Evolutionary conservation across 2,797 vertebrate genomes (phyloP).

Genomic region (Pipistrellus pygmaeus): DNA sequence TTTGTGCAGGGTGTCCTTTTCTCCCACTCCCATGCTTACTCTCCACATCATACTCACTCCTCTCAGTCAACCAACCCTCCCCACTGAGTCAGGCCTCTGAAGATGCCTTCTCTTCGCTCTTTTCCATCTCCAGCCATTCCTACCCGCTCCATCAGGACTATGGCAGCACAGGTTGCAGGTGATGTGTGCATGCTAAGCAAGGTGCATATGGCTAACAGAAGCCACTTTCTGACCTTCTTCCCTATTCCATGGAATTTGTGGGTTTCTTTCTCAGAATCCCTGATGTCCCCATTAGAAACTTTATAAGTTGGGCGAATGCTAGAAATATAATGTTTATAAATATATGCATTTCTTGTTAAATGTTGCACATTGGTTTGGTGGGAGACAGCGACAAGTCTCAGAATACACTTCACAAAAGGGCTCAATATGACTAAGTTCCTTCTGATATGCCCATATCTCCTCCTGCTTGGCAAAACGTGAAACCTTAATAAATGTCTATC

Average conservation of each 20-base stretch:
- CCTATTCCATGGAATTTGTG: neutral
- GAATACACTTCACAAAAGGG: neutral
- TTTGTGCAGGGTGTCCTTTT: neutral
- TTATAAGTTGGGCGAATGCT: neutral
- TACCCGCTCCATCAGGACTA: neutral
- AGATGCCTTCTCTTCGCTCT: neutral
- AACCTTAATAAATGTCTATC: slow-evolving; percentile 19
- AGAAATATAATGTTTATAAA: slow-evolving; percentile 6
- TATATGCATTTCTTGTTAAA: neutral
- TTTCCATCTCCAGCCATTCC: neutral
- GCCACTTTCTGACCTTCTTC: neutral
- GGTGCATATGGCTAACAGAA: neutral
- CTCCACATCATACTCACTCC: neutral
- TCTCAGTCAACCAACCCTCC: neutral
- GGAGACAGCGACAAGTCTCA: neutral
- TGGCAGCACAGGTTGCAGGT: neutral
- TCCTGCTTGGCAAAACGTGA: slow-evolving; percentile 28
- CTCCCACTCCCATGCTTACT: neutral
- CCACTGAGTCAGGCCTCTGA: neutral
- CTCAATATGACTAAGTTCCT: neutral
- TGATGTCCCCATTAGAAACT: neutral
- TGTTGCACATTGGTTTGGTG: neutral
- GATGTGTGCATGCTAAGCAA: neutral
- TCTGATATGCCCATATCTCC: neutral
- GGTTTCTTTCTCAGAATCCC: neutral